These are phyloP conservation scores for Helobdella robusta DNA, from an alignment of 2,888 invertebrate species.

Conservation along the genomic window DNA sequence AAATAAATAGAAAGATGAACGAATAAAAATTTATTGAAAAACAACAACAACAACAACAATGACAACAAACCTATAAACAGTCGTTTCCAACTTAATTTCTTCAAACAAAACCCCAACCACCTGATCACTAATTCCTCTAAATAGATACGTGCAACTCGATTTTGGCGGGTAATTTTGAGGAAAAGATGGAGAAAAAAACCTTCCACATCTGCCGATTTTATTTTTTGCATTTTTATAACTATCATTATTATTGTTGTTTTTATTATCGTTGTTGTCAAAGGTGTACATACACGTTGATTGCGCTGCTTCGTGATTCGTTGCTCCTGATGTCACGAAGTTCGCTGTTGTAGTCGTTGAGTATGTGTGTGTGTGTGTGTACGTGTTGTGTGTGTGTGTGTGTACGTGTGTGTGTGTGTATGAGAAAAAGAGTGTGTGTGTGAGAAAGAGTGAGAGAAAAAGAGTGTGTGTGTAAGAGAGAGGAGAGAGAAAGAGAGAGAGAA, in stretches of 20 bases:
- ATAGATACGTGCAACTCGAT: constrained; percentile 48
- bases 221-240: no score
- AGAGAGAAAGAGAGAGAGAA: constrained; percentile 13
- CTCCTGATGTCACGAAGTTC: constrained; percentile 38
- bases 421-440: not conserved
- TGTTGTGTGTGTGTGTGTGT: not conserved
- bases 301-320: constrained; percentile 39
- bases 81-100: constrained; percentile 41
- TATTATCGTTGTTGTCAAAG: constrained; percentile 39
- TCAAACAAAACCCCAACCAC: constrained; percentile 44
- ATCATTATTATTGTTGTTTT: no score
- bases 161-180: constrained; percentile 48
- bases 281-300: constrained; percentile 42
- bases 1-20: not conserved
- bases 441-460: not conserved
- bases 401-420: no score
- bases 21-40: not conserved
- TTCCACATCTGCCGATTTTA: constrained; percentile 38
- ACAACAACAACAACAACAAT: not conserved
- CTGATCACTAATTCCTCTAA: constrained; percentile 45
- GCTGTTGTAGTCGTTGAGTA: constrained; percentile 34
- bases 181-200: constrained; percentile 45
- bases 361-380: not conserved
- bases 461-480: not conserved
- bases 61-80: constrained; percentile 23